Conservation (phyloP, 2,888 invertebrate genomes). For the Cataglyphis altisquamis region DNA sequence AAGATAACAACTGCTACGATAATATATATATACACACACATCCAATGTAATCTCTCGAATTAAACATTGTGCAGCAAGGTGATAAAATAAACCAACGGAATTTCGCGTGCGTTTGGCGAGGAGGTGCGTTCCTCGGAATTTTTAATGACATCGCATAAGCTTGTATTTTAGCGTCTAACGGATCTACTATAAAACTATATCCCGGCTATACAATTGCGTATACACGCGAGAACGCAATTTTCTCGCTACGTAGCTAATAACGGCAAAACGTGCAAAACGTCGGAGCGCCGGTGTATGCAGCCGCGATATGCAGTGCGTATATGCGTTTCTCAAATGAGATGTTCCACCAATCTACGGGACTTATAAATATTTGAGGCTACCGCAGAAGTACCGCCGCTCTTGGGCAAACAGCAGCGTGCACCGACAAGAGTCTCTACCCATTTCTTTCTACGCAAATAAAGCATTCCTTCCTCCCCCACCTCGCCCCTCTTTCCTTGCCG, state of each 20-base stretch:
- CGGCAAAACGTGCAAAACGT: conserved; percentile 1
- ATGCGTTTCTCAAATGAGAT: conserved; percentile 44
- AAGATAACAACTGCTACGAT: conserved; percentile 34
- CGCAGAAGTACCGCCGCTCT: conserved; percentile 30
- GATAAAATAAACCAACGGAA: conserved; percentile 47
- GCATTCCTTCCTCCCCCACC: background rate
- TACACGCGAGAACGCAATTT: conserved; percentile 29
- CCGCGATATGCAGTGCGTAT: background rate
- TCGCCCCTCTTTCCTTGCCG: background rate
- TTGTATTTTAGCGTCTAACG: conserved; percentile 12
- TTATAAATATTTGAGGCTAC: conserved; percentile 55
- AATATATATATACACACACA: conserved; percentile 28
- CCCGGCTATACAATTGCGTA: conserved; percentile 5
- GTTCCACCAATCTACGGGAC: conserved; percentile 47
- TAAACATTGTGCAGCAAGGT: conserved; percentile 35
- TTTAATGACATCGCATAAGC: conserved; percentile 22
- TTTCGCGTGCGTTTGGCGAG: conserved; percentile 32
- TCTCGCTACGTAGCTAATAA: conserved; percentile 20
- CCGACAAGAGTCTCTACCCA: conserved; percentile 41
- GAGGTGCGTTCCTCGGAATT: conserved; percentile 7
- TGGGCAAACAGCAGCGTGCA: conserved; percentile 44
- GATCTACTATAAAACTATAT: conserved; percentile 13
- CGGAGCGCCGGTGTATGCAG: background rate
- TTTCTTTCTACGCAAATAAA: conserved; percentile 55
- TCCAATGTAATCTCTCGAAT: conserved; percentile 43